Conservation (phyloP, 1,140 invertebrate genomes). For the Carposina sasakii region DNA sequence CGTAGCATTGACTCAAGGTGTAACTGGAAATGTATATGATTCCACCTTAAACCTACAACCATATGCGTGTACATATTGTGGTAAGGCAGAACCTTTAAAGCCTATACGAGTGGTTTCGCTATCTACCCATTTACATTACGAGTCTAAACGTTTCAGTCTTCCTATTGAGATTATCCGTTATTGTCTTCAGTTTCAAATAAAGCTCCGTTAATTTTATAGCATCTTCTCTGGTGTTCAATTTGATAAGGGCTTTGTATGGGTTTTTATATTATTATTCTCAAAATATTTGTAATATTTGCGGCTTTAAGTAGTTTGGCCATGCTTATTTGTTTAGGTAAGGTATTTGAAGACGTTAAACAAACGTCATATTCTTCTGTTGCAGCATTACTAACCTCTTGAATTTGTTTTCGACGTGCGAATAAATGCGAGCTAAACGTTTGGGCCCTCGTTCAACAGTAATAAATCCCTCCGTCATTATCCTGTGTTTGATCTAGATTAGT, state of each 20-base stretch:
- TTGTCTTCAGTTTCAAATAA: constrained; percentile 17
- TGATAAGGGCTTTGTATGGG: constrained; percentile 21
- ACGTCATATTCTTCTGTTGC: constrained; percentile 19
- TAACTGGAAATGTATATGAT: constrained; percentile 11
- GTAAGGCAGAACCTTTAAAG: neutral
- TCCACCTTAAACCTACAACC: constrained; percentile 4
- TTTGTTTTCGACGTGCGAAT: neutral
- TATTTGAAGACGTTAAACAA: constrained; percentile 13
- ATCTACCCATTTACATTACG: neutral
- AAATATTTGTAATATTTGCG: constrained; percentile 22
- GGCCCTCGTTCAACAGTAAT: constrained; percentile 7
- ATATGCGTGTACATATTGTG: constrained; percentile 4
- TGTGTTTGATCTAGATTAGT: constrained; percentile 6
- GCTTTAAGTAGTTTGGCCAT: constrained; percentile 25
- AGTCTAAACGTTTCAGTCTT: constrained; percentile 2
- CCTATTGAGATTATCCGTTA: constrained; percentile 15
- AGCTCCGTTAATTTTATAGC: constrained; percentile 18
- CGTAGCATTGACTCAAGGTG: constrained; percentile 6
- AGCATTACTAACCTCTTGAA: neutral
- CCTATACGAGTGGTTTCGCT: constrained; percentile 7
- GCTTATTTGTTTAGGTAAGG: constrained; percentile 32
- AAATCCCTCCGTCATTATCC: constrained; percentile 11
- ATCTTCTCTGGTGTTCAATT: constrained; percentile 16
- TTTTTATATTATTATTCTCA: constrained; percentile 28
- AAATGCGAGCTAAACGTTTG: constrained; percentile 1